Evolutionary conservation across 2,797 vertebrate genomes (phyloP).

Genomic region (Trichosurus vulpecula): DNA sequence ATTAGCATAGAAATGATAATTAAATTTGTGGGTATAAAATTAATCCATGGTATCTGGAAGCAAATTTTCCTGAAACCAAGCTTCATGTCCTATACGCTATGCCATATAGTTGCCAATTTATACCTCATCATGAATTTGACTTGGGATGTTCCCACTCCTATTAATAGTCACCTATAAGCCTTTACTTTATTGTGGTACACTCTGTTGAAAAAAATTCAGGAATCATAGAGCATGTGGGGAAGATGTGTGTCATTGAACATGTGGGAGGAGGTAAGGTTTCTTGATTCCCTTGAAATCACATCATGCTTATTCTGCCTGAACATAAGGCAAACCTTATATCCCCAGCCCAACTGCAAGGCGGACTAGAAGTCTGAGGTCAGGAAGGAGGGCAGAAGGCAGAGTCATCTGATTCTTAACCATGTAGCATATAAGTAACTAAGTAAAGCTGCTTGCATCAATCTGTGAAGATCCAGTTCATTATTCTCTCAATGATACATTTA

Average conservation of each 20-base stretch:
- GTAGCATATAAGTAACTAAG: background rate
- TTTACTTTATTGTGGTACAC: background rate
- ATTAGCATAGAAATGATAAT: background rate
- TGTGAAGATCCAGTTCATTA: slow-evolving; percentile 54
- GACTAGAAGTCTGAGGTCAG: background rate
- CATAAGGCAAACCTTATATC: background rate
- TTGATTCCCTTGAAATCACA: background rate
- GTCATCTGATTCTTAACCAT: background rate
- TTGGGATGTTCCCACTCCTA: background rate
- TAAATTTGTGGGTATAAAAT: background rate
- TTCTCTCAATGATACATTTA: slow-evolving; percentile 54
- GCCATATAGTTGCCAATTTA: background rate
- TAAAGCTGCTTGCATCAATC: slow-evolving; percentile 27
- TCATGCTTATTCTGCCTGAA: background rate
- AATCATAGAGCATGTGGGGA: background rate
- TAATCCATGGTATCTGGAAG: background rate
- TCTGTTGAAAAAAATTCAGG: background rate
- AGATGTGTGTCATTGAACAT: background rate
- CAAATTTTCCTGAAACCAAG: background rate
- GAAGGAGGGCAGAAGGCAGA: background rate
- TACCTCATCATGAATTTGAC: background rate
- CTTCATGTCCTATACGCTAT: background rate
- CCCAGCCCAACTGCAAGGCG: background rate
- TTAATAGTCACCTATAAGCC: background rate
- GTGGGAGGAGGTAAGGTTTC: background rate